Conservation (phyloP, 2,888 invertebrate species). For the Brachyopa scutellaris region DNA sequence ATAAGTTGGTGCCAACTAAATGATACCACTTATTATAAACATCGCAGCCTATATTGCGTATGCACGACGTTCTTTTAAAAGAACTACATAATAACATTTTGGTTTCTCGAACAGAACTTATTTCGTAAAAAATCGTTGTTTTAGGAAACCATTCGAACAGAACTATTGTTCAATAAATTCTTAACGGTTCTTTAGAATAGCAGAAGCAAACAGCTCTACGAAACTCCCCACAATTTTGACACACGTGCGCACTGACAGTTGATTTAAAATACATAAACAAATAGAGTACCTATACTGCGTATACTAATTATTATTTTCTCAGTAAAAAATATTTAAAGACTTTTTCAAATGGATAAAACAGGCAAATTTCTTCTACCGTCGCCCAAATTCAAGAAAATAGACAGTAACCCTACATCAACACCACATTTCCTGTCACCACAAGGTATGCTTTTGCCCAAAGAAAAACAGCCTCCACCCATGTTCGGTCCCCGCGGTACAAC, state of each 20-base stretch:
- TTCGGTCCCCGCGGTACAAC: conserved; percentile 80
- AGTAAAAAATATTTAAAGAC: background rate
- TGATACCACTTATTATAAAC: too few relatives aligned
- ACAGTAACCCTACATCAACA: conserved; percentile 49
- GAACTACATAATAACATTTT: too few relatives aligned
- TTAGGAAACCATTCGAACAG: too few relatives aligned
- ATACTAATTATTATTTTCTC: too few relatives aligned
- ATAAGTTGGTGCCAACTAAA: too few relatives aligned
- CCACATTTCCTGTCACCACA: conserved; percentile 78
- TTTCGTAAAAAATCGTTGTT: too few relatives aligned
- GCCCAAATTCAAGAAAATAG: conserved; percentile 76
- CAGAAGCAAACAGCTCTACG: conserved; percentile 5
- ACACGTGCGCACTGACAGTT: conserved; percentile 45
- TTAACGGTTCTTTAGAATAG: too few relatives aligned
- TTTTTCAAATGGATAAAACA: conserved; percentile 74
- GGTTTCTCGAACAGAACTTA: too few relatives aligned
- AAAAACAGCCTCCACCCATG: conserved; percentile 81
- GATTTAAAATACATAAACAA: conserved; percentile 44
- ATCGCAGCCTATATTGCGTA: too few relatives aligned
- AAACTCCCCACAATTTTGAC: conserved; percentile 35
- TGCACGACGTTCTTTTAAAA: too few relatives aligned
- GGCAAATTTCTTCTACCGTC: conserved; percentile 78
- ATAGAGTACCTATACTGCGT: too few relatives aligned
- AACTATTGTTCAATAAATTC: too few relatives aligned
- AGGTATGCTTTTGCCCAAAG: conserved; percentile 78